Base-by-base conservation (phyloP, 2,797 vertebrate species). In the Manis crassicaudata region DNA sequence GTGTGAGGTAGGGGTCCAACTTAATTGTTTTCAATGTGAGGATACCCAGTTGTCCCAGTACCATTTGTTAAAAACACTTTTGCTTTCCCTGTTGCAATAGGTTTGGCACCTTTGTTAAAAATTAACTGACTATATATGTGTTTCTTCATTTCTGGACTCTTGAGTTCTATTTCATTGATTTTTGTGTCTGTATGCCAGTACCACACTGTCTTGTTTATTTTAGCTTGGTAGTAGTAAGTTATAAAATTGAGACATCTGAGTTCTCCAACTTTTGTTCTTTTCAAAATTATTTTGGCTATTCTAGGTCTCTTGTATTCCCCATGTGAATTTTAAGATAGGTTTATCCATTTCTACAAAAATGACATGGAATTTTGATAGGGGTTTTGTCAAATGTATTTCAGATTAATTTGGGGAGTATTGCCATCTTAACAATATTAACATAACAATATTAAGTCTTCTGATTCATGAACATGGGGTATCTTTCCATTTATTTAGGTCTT, bases 401-500 rank as follows among this genome's bases (percentile, higher is more conserved):
- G 80, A 54, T 54, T 79, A 79, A 54, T 86, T 56, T 90, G 21
- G 54, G 72, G 20, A 72, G 25, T 63, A 46, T 56, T 46, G 6
- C 43, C n/a, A 3, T 63, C 54, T 62, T 90, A 62, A 54, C 72
- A 62, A 21, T 70, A 43, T 80, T 73, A 46, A 46, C 35, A 35
- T 90, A 62, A 54, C 72, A 62, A 21, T 70, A 43, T 80, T 73
- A 46, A 46, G 32, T 56, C 54, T 94, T 81, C 20, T 56, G 14
- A 21, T n/a, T n/a, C 21, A 35, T 62, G 35, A 46, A 27, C 43
- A 37, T 70, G 52, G 20, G 16, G 11, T 83, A 67, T 29, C 50
- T 75, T 65, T 94, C 50, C 77, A 58, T 88, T 83, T 87, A 50
- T 87, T 65, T 76, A 77, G 46, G 20, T 80, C 40, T 75, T 83